phyloP scores from a whole-genome alignment of 1,140 invertebrate genomes.

The Tetragonula clypearis region DNA sequence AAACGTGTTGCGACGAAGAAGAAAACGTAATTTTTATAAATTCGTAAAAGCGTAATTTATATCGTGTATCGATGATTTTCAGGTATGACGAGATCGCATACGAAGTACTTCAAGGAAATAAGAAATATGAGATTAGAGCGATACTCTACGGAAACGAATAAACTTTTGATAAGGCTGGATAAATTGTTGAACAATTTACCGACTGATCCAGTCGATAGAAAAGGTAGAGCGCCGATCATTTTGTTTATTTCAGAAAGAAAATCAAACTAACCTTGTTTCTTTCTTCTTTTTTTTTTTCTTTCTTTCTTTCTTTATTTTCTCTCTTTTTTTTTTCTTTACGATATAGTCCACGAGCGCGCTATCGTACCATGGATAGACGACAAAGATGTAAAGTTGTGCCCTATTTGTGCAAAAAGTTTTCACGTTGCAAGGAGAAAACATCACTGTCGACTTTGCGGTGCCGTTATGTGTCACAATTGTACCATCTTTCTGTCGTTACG shows the following conservation, averaged over 20 bases:
- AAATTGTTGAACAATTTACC: slow-evolving; percentile 94
- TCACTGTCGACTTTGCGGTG: slow-evolving; percentile 97
- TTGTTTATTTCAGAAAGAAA: neutral
- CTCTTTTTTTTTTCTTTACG: slow-evolving; percentile 50
- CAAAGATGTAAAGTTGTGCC: slow-evolving; percentile 93
- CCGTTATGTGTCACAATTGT: slow-evolving; percentile 97
- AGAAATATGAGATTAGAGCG: slow-evolving; percentile 90
- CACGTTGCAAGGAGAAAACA: slow-evolving; percentile 94
- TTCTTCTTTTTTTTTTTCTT: slow-evolving; percentile 28
- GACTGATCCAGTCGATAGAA: slow-evolving; percentile 90
- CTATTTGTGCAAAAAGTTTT: slow-evolving; percentile 94
- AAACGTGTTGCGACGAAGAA: no score
- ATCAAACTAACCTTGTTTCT: slow-evolving; percentile 32
- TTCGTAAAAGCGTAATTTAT: neutral
- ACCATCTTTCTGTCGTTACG: slow-evolving; percentile 93
- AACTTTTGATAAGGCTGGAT: slow-evolving; percentile 95
- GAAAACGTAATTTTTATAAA: neutral
- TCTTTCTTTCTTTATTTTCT: no score
- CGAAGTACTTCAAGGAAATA: slow-evolving; percentile 90
- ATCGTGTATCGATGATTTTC: slow-evolving; percentile 41
- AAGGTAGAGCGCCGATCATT: slow-evolving; percentile 82
- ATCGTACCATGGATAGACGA: slow-evolving; percentile 97
- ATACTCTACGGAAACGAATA: slow-evolving; percentile 97
- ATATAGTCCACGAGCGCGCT: slow-evolving; percentile 86
- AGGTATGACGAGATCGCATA: slow-evolving; percentile 87